Conservation (phyloP, 2,888 invertebrate species). For the Pyrochroa serraticornis region DNA sequence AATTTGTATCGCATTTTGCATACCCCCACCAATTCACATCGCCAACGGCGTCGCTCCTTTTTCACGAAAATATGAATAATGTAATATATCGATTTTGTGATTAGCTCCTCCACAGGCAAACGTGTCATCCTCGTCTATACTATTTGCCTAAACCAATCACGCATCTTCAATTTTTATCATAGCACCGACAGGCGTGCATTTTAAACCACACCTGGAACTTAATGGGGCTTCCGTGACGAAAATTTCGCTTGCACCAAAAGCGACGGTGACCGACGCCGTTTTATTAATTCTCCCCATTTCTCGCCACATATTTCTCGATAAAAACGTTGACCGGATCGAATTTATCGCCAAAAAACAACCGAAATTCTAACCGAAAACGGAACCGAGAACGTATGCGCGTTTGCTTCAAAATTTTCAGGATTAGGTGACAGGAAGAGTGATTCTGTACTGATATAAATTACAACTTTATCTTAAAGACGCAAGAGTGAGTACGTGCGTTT, state of each 20-base stretch:
- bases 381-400: background rate
- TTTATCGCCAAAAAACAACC: constrained; percentile 20
- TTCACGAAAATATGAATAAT: constrained; percentile 41
- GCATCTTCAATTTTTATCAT: constrained; percentile 44
- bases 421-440: constrained; percentile 33
- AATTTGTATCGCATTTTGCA: too few relatives aligned
- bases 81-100: constrained; percentile 46
- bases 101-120: constrained; percentile 37
- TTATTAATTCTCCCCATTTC: constrained; percentile 23
- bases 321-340: constrained; percentile 16
- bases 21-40: too few relatives aligned
- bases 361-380: constrained; percentile 1
- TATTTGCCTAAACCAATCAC: constrained; percentile 44
- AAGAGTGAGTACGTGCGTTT: too few relatives aligned
- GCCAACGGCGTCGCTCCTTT: background rate
- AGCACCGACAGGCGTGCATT: constrained; percentile 24
- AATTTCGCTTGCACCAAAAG: too few relatives aligned
- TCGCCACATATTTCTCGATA: constrained; percentile 20
- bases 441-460: constrained; percentile 33
- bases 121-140: constrained; percentile 37
- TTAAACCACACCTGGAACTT: constrained; percentile 36
- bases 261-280: constrained; percentile 6
- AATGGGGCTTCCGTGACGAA: constrained; percentile 29
- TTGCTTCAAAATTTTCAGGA: constrained; percentile 10
- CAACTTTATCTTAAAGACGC: constrained; percentile 33